Evolutionary conservation across 2,888 invertebrate species (phyloP).

Genomic region (Temnothorax ravouxi): DNA sequence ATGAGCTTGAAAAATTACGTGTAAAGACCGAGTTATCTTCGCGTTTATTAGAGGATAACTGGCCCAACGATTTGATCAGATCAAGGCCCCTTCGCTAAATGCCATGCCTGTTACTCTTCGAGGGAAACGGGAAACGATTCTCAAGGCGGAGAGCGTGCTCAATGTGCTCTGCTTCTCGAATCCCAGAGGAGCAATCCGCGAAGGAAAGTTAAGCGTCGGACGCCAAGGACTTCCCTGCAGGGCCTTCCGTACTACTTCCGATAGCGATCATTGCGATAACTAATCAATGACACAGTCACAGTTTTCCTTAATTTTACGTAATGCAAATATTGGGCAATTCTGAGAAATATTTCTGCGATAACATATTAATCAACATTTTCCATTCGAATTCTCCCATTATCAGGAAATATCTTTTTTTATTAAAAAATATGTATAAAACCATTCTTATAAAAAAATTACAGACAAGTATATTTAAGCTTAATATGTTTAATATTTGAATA

Average conservation of each 20-base stretch:
- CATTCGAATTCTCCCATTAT: not conserved
- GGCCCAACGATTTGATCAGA: not conserved
- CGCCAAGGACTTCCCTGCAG: not conserved
- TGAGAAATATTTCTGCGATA: not conserved
- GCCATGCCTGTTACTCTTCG: not conserved
- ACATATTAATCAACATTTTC: not conserved
- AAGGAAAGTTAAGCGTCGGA: conserved; percentile 15
- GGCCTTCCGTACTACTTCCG: not conserved
- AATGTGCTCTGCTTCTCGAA: not conserved
- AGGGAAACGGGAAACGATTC: not conserved
- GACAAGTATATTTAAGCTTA: not conserved
- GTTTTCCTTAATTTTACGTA: not conserved
- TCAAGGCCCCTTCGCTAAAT: not conserved
- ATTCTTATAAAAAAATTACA: not conserved
- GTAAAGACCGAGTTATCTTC: not conserved
- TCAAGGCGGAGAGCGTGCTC: not conserved
- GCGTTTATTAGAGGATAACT: not conserved
- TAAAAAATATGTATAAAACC: not conserved
- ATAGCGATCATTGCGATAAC: not conserved
- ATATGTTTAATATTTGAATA: too few relatives aligned
- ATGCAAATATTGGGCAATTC: not conserved
- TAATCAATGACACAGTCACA: not conserved
- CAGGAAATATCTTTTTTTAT: not conserved
- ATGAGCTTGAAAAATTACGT: not conserved
- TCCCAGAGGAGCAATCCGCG: not conserved